Conservation (phyloP, 2,797 vertebrate species). For the Poecilia velifera region DNA sequence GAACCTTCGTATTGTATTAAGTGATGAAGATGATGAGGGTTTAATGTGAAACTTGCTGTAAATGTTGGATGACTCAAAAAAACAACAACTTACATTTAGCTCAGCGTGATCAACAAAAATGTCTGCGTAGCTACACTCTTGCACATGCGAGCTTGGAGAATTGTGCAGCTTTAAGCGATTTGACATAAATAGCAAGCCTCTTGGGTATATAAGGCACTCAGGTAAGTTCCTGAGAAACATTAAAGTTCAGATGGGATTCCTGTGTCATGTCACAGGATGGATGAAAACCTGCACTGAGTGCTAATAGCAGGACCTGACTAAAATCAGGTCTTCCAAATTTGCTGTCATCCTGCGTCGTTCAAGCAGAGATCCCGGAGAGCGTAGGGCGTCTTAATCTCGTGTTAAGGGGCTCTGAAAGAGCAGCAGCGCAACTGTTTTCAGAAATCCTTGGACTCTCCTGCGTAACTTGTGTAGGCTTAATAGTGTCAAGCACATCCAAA, state of each 20-base stretch:
- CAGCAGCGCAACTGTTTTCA: conserved; percentile 4
- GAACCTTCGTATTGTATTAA: background rate
- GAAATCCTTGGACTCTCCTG: conserved; percentile 11
- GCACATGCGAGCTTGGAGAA: background rate
- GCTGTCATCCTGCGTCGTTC: background rate
- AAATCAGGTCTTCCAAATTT: background rate
- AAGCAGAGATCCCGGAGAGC: background rate
- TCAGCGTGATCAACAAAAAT: background rate
- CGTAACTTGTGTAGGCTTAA: background rate
- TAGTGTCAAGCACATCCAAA: background rate
- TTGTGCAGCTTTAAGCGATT: background rate
- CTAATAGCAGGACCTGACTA: background rate
- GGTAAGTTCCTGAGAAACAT: background rate
- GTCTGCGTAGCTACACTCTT: background rate
- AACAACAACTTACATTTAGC: background rate
- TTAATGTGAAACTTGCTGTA: background rate
- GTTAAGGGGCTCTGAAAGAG: background rate
- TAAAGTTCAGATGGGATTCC: background rate
- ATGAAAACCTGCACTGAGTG: background rate
- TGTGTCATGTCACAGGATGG: background rate
- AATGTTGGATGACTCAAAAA: background rate
- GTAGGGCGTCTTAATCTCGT: background rate
- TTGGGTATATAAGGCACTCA: background rate
- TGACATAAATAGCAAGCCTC: background rate
- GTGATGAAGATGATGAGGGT: background rate